Conservation (phyloP, 2,797 vertebrate genomes). For the Protonibea diacanthus region DNA sequence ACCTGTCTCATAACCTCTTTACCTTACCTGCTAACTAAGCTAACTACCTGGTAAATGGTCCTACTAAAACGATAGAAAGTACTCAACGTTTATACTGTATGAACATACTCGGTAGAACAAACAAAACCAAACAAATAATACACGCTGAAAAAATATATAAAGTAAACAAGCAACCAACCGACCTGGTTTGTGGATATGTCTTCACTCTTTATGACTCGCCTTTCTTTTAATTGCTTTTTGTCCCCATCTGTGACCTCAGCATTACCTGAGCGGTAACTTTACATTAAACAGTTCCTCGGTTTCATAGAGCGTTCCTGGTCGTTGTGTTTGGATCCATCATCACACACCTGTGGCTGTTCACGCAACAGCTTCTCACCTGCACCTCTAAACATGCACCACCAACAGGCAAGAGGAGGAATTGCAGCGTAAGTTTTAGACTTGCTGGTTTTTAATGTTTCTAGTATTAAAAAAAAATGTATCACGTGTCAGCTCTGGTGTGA, state of each 20-base stretch:
- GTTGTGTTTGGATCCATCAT: background rate
- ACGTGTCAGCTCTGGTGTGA: background rate
- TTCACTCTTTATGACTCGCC: background rate
- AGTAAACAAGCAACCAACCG: background rate
- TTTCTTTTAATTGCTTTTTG: background rate
- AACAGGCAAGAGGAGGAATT: background rate
- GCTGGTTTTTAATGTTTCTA: background rate
- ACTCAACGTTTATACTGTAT: accelerated
- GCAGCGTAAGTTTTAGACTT: background rate
- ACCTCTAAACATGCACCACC: background rate
- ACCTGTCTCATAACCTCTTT: background rate
- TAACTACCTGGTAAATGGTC: too few species aligned
- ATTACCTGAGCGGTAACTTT: background rate
- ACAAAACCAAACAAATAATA: background rate
- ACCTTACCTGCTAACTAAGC: background rate
- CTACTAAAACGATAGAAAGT: too few species aligned
- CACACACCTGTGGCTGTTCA: background rate
- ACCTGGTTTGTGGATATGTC: background rate
- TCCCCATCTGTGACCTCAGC: too few species aligned
- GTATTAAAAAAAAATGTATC: background rate
- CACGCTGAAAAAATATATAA: too few species aligned
- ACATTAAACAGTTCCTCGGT: background rate
- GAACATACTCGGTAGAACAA: background rate
- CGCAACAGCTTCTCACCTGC: background rate
- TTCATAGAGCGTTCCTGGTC: background rate